phyloP scores from a whole-genome alignment of 2,113 vertebrate genomes.

The Heterochromis multidens region DNA sequence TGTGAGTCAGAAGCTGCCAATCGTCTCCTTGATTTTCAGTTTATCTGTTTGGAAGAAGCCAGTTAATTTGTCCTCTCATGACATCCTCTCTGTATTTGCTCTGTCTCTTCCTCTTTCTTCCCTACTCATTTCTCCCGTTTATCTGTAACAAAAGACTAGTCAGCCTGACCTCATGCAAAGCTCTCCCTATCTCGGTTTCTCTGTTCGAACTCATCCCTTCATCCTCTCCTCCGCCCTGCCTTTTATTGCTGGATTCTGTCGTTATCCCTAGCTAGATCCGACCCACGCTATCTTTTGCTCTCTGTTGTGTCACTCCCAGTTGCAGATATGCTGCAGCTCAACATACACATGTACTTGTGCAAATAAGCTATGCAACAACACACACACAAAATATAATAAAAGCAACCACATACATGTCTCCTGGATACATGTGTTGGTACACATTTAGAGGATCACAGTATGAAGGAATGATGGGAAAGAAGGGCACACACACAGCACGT shows the following conservation, averaged over 20 bases:
- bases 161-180: constrained; percentile 44
- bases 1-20: constrained; percentile 28
- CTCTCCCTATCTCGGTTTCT: constrained; percentile 19
- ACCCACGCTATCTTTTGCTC: constrained; percentile 24
- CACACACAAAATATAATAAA: neutral
- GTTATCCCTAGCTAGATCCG: constrained; percentile 48
- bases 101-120: neutral
- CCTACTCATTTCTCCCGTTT: constrained; percentile 23
- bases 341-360: neutral
- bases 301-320: constrained; percentile 22
- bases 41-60: constrained; percentile 8
- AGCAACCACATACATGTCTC: neutral
- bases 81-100: neutral
- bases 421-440: neutral
- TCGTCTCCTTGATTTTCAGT: neutral
- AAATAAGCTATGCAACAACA: neutral
- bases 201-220: constrained; percentile 52
- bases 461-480: neutral
- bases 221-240: constrained; percentile 39
- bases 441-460: neutral
- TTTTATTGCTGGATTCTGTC: constrained; percentile 51
- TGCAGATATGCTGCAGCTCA: constrained; percentile 43
- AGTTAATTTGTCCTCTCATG: constrained; percentile 41
- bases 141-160: constrained; percentile 27
- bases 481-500: constrained; percentile 4